Percentiles rank a stretch among this genome's conserved stretches.
Evolutionary conservation across 2,113 vertebrate genomes (phyloP).

Genomic region (Chloroceryle aenea): DNA sequence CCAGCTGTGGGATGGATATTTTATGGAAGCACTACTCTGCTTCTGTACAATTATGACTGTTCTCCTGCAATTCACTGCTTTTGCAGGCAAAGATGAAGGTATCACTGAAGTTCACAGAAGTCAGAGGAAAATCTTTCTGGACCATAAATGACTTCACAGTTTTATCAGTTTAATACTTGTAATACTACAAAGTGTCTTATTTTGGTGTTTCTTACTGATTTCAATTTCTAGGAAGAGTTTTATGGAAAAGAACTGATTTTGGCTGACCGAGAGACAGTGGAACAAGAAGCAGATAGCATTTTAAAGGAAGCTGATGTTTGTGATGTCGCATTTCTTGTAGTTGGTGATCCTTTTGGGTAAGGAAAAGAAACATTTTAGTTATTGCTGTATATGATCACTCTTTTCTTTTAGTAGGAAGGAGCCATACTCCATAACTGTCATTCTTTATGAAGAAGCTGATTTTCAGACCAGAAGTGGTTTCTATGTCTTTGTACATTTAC

Average conservation of each 20-base stretch:
- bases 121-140: neutral
- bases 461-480: neutral
- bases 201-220: conserved; percentile 22
- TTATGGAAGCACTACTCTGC: neutral
- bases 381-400: neutral
- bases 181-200: neutral
- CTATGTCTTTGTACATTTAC: neutral
- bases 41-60: neutral
- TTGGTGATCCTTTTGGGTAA: conserved; percentile 98
- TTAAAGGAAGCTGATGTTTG: conserved; percentile 84
- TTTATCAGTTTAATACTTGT: neutral
- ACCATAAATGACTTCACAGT: neutral
- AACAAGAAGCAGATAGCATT: conserved; percentile 90
- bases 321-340: conserved; percentile 94
- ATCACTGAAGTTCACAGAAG: neutral
- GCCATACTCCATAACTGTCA: neutral
- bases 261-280: conserved; percentile 93
- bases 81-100: neutral
- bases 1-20: neutral
- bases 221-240: conserved; percentile 88
- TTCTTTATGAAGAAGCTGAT: neutral
- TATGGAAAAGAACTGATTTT: conserved; percentile 92
- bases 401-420: neutral
- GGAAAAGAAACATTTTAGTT: conserved; percentile 20
- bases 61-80: neutral